Conservation (phyloP, 2,113 vertebrate genomes). For the Poeciliopsis occidentalis region DNA sequence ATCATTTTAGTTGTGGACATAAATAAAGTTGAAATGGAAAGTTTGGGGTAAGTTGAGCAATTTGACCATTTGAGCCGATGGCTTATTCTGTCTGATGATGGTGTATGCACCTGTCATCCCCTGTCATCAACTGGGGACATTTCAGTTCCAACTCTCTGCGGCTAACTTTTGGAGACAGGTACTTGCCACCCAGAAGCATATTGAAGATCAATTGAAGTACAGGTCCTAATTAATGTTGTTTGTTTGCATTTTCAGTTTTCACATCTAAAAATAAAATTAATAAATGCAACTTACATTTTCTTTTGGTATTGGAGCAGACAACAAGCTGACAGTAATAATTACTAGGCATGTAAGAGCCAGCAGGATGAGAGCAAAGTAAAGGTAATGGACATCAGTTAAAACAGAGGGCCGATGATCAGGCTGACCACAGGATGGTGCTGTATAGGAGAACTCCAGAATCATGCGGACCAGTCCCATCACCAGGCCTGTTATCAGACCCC, state of each 20-base stretch:
- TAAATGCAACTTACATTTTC: conserved; percentile 81
- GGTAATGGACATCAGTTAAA: conserved; percentile 89
- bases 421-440: conserved; percentile 85
- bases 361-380: conserved; percentile 93
- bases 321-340: conserved; percentile 83
- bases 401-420: conserved; percentile 84
- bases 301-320: conserved; percentile 83
- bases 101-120: too few relatives aligned
- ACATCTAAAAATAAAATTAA: background rate
- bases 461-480: conserved; percentile 82
- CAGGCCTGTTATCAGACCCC: conserved; percentile 91
- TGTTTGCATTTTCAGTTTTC: background rate
- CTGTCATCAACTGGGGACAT: too few relatives aligned
- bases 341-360: conserved; percentile 78
- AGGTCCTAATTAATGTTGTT: background rate
- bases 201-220: background rate
- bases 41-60: too few relatives aligned
- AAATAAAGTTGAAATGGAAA: too few relatives aligned
- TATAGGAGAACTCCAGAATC: conserved; percentile 87
- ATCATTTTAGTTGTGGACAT: too few relatives aligned
- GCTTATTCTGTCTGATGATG: too few relatives aligned
- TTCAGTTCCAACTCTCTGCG: too few relatives aligned
- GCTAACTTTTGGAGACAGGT: too few relatives aligned
- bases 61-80: too few relatives aligned
- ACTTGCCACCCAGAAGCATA: too few relatives aligned